Evolutionary conservation across 2,113 vertebrate species (phyloP), one percentile per base, ranked within the genome.

Genomic region (Charina bottae): DNA sequence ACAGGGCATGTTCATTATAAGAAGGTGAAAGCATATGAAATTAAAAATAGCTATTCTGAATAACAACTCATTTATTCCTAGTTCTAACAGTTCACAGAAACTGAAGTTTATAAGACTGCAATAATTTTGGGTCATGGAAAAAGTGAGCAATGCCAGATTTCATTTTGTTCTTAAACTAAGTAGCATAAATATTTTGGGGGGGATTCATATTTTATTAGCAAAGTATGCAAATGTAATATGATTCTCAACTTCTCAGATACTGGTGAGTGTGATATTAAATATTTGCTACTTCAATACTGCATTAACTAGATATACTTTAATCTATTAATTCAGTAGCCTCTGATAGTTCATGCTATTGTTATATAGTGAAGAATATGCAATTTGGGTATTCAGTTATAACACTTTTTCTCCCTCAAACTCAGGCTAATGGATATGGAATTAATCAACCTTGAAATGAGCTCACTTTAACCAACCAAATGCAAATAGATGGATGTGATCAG

Each of bases 391-490:
- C 85, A 91, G 15, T 83, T 92, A 88, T 49, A 91, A 58, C 62
- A 87, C 37, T 1, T 26, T 88, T 87, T 46, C 15, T 28, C 26
- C 28, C 10, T 24, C 53, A 86, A 62, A 37, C 53, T 87, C 54
- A 49, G 49, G 19, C 64, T 83, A 88, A 59, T 49, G 37, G 54
- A 92, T 88, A 59, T 88, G 46, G 54, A 92, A 88, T 88, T 92
- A 91, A 91, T 88, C 85, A 88, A 59, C 85, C 68, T 83, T 91
- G 85, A 91, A 78, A 87, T 83, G 68, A 88, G 62, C 64, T 72
- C 23, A 87, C 23, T 33, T 24, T 87, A 42, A 72, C 13, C 68
- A 58, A 46, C 33, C 26, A 83, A 91, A 59, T 88, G 86, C 37
- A 92, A 92, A 92, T 87, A 56, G 46, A 91, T 87, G 24, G 68